These are phyloP conservation scores for Selenia dentaria DNA, from an alignment of 2,888 invertebrate species.

Conservation along the genomic window DNA sequence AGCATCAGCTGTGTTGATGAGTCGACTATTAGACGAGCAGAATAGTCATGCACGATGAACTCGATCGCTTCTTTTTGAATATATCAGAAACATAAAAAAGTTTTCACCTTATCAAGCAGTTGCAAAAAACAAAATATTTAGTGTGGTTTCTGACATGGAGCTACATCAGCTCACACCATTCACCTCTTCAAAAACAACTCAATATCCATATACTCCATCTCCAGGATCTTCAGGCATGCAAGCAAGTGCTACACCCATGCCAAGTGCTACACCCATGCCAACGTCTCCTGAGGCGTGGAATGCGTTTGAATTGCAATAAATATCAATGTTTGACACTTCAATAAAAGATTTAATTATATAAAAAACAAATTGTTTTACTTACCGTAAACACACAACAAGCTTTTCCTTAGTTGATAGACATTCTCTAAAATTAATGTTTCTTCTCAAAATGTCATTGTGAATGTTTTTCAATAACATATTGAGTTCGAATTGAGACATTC, in stretches of 20 bases:
- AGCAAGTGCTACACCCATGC: conserved; percentile 18
- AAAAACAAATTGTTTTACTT: no score
- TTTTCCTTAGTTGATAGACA: no score
- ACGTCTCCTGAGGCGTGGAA: no score
- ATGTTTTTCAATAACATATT: no score
- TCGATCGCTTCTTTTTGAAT: conserved; percentile 32
- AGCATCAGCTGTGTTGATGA: conserved; percentile 24
- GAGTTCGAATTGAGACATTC: no score
- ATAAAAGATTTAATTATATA: no score
- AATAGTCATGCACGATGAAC: conserved; percentile 18
- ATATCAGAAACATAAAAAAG: conserved; percentile 33
- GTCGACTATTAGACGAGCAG: conserved; percentile 11
- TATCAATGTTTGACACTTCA: no score
- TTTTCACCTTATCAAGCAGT: conserved; percentile 32
- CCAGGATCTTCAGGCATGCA: conserved; percentile 23
- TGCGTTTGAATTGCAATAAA: no score
- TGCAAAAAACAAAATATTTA: conserved; percentile 30
- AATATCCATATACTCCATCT: conserved; percentile 12
- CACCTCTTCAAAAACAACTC: background rate
- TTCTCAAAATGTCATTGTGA: no score
- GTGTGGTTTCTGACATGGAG: conserved; percentile 25
- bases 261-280: no score
- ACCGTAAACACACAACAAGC: no score
- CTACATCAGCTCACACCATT: conserved; percentile 21
- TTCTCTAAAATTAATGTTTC: no score